Conservation (phyloP, 2,888 invertebrate species). For the Tetanocera ferruginea region DNA sequence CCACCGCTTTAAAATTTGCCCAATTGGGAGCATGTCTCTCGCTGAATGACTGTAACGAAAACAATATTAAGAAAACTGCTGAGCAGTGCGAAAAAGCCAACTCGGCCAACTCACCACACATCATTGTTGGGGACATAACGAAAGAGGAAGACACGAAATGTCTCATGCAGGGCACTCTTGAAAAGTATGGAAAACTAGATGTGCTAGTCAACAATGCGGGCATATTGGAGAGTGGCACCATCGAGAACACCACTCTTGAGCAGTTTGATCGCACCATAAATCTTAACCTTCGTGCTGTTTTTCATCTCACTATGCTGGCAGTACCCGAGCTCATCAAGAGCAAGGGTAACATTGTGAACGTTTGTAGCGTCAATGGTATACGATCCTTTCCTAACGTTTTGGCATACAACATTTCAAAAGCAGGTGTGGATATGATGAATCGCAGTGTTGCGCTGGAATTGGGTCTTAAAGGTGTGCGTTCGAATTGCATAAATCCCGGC, state of each 20-base stretch:
- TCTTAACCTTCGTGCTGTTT: conserved; percentile 86
- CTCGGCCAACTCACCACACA: conserved; percentile 43
- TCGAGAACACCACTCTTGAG: conserved; percentile 86
- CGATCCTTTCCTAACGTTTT: conserved; percentile 90
- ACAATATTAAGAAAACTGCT: conserved; percentile 77
- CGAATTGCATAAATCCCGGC: conserved; percentile 92
- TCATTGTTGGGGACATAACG: conserved; percentile 78
- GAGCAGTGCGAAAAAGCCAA: conserved; percentile 50
- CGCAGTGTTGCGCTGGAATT: conserved; percentile 90
- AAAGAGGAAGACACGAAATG: conserved; percentile 80
- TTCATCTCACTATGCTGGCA: conserved; percentile 86
- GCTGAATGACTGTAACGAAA: conserved; percentile 78
- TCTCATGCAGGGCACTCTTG: conserved; percentile 80
- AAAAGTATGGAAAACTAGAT: conserved; percentile 82
- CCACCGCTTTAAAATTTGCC: conserved; percentile 77
- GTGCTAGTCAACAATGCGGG: conserved; percentile 92
- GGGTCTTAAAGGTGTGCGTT: conserved; percentile 84
- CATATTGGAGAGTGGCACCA: conserved; percentile 83
- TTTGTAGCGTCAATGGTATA: conserved; percentile 93
- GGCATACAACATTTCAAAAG: conserved; percentile 93
- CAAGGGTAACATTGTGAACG: conserved; percentile 93
- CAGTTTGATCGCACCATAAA: conserved; percentile 92
- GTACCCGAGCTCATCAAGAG: conserved; percentile 86
- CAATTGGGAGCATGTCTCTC: conserved; percentile 76
- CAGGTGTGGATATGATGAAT: conserved; percentile 94